Evolutionary conservation across 2,113 vertebrate species (phyloP), one percentile per base, ranked within the genome.

Genomic region (Phylloscopus trochiloides): DNA sequence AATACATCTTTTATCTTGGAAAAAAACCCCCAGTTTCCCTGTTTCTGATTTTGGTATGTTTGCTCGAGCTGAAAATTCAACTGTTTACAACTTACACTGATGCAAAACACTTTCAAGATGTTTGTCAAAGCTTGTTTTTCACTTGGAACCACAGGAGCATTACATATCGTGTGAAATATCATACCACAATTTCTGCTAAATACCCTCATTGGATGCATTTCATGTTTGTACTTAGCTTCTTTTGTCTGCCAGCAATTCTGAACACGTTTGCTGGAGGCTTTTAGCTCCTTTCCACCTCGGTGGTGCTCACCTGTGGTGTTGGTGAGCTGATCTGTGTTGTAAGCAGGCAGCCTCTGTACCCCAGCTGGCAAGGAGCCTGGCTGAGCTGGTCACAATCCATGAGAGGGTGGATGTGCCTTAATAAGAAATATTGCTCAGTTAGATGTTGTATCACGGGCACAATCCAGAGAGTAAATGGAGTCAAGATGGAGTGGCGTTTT

Each of bases 61-160:
- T 82, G 29, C 26, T 82, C 14, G 4, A 83, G 58, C 78, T 83
- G 51, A 57, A 86, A 68, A 88, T 90, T 65, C 66, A 57, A n/a
- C 61, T 86, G 62, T 94, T 94, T 90, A 85, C 79, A 54, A 32
- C 63, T 90, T 88, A 50, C 22, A 47, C 28, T 58, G 81, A 82
- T 65, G 90, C 88, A 88, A 91, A 95, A 75, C 52, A 43, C 61
- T 94, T 79, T 76, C n/a, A 74, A 94, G 93, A 89, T 92, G 90
- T 93, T 95, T 96, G 80, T 94, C 95, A 95, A 85, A 94, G 73
- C 90, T 92, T 95, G 92, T 87, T 97, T 94, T 81, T 87, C 77
- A 57, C 77, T 85, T 61, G 48, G 54, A 75, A 57, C 88, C 54
- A 29, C 31, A 21, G 2, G 2, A 90, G 42, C 57, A 7, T 87